These are phyloP conservation scores for Aleadryas rufinucha DNA, from an alignment of 2,113 vertebrate species.

Conservation along the genomic window DNA sequence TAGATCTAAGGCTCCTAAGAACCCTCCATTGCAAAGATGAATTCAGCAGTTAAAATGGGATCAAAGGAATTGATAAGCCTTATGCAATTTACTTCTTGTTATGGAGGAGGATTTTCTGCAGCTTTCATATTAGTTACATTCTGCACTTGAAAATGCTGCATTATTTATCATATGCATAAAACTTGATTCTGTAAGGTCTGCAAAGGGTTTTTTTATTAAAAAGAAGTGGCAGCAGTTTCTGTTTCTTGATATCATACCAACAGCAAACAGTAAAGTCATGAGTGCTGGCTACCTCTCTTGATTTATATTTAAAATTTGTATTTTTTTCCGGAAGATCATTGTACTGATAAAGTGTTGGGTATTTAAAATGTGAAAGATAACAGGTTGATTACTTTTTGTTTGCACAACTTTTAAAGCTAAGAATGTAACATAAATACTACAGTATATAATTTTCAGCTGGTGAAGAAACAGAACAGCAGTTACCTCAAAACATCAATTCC, in stretches of 20 bases:
- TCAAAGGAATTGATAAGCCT: background rate
- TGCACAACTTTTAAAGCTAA: background rate
- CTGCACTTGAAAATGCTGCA: background rate
- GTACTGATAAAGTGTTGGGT: background rate
- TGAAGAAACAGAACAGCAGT: background rate
- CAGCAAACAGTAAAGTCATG: background rate
- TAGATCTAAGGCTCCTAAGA: background rate
- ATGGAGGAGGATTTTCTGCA: background rate
- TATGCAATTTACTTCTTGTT: background rate
- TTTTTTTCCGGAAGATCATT: background rate
- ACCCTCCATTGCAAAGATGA: background rate
- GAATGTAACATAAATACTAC: background rate
- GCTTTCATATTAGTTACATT: conserved; percentile 2
- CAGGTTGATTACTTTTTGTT: background rate
- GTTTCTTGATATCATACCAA: background rate
- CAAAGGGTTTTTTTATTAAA: background rate
- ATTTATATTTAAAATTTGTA: background rate
- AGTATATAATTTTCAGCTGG: background rate
- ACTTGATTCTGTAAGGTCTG: background rate
- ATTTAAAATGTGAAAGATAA: background rate
- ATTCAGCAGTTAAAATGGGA: background rate
- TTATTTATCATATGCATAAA: conserved; percentile 1
- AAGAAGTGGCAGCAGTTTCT: background rate
- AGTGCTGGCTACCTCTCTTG: background rate
- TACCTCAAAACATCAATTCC: background rate